These are phyloP conservation scores for Zaprionus ornatus DNA, from an alignment of 1,140 invertebrate genomes.

Conservation along the genomic window DNA sequence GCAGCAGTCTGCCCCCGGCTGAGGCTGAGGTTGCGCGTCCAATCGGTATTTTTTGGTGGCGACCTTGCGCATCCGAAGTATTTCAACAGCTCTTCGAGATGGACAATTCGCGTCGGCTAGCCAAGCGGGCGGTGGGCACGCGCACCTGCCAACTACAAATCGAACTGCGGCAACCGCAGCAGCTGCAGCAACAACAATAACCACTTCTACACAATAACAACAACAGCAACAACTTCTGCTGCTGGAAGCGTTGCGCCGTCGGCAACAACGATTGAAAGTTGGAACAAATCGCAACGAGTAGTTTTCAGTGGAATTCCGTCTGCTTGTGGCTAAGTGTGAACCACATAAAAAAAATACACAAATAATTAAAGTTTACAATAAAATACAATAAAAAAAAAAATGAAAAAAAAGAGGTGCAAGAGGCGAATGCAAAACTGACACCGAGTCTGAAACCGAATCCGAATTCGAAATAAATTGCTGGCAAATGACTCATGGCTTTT, in stretches of 20 bases:
- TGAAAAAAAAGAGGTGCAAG: conserved; percentile 19
- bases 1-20: conserved; percentile 15
- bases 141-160: conserved; percentile 60
- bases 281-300: conserved; percentile 41
- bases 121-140: conserved; percentile 46
- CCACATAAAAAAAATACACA: conserved; percentile 60
- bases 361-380: conserved; percentile 52
- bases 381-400: conserved; percentile 8
- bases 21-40: conserved; percentile 15
- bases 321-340: conserved; percentile 26
- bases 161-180: conserved; percentile 29
- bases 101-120: conserved; percentile 42
- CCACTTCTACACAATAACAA: background rate
- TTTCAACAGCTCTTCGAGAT: conserved; percentile 63
- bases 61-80: conserved; percentile 67
- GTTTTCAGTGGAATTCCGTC: conserved; percentile 6
- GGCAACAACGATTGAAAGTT: conserved; percentile 57
- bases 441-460: conserved; percentile 58
- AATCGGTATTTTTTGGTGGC: conserved; percentile 22
- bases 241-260: conserved; percentile 37
- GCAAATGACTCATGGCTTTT: conserved; percentile 79
- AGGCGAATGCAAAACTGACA: conserved; percentile 49
- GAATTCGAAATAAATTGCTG: conserved; percentile 68
- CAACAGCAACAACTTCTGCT: background rate
- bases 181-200: background rate